Conservation (phyloP, 2,888 invertebrate species). For the Abrostola triplasia region DNA sequence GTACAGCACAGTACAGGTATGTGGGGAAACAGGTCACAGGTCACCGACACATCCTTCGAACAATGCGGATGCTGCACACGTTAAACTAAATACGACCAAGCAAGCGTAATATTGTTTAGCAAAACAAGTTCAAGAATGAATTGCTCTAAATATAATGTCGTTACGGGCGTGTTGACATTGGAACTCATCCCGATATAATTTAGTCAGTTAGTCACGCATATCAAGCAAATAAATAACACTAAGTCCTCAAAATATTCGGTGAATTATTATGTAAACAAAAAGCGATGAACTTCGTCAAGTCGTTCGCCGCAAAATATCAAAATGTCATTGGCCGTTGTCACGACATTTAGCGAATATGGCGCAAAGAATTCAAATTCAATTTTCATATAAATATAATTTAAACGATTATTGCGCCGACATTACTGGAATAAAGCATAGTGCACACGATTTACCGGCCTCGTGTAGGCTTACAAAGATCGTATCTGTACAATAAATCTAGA, state of each 20-base stretch:
- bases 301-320: conserved; percentile 23
- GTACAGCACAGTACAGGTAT: conserved; percentile 33
- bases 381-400: conserved; percentile 54
- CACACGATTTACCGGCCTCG: conserved; percentile 72
- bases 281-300: conserved; percentile 28
- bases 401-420: conserved; percentile 54
- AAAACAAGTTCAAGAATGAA: conserved; percentile 8
- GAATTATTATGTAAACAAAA: conserved; percentile 41
- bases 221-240: conserved; percentile 30
- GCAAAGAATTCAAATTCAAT: conserved; percentile 53
- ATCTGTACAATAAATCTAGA: conserved; percentile 85
- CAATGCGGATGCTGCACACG: conserved; percentile 35
- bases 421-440: conserved; percentile 70
- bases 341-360: conserved; percentile 42
- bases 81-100: conserved; percentile 3
- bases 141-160: conserved; percentile 15
- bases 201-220: conserved; percentile 19
- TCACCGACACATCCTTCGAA: conserved; percentile 47
- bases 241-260: conserved; percentile 22
- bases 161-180: conserved; percentile 36
- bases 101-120: conserved; percentile 10
- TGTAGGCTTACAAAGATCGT: conserved; percentile 79
- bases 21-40: conserved; percentile 52
- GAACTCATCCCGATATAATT: conserved; percentile 37
- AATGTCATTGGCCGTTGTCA: conserved; percentile 50